A percentile compares a stretch with the other conserved stretches of the same genome.
phyloP scores from a whole-genome alignment of 2,888 invertebrate species.

The Bembecia ichneumoniformis region DNA sequence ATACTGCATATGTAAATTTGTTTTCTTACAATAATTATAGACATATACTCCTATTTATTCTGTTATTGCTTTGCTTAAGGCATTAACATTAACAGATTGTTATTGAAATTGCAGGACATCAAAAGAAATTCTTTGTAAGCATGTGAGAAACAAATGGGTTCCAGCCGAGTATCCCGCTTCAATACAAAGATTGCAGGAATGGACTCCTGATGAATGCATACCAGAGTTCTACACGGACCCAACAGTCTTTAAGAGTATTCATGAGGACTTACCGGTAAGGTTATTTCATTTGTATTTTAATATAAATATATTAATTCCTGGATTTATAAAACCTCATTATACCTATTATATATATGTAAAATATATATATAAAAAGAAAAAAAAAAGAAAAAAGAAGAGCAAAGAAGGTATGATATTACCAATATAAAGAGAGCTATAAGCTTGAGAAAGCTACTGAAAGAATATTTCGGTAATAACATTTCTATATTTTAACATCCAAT shows the following conservation, averaged over 20 bases:
- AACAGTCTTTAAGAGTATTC: conserved; percentile 92
- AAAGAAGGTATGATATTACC: too few species aligned
- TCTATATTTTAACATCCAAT: too few species aligned
- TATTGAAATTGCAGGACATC: conserved; percentile 72
- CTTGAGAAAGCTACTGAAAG: too few species aligned
- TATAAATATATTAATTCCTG: background rate
- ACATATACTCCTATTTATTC: background rate
- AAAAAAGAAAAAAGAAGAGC: too few species aligned
- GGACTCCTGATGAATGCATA: conserved; percentile 99
- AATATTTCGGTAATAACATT: too few species aligned
- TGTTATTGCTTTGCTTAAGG: background rate
- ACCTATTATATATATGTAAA: too few species aligned
- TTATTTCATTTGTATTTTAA: background rate
- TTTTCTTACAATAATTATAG: too few species aligned
- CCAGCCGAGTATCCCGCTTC: conserved; percentile 91
- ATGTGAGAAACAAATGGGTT: conserved; percentile 94
- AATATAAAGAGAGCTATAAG: too few species aligned
- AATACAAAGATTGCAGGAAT: conserved; percentile 92
- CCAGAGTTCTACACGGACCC: conserved; percentile 98
- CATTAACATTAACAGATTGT: background rate
- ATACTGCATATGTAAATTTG: too few species aligned
- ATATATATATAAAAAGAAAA: too few species aligned
- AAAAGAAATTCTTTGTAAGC: conserved; percentile 87
- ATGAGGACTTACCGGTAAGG: conserved; percentile 86
- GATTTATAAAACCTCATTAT: background rate